Base-by-base conservation (phyloP, 2,797 vertebrate species). In the Acropternis orthonyx region DNA sequence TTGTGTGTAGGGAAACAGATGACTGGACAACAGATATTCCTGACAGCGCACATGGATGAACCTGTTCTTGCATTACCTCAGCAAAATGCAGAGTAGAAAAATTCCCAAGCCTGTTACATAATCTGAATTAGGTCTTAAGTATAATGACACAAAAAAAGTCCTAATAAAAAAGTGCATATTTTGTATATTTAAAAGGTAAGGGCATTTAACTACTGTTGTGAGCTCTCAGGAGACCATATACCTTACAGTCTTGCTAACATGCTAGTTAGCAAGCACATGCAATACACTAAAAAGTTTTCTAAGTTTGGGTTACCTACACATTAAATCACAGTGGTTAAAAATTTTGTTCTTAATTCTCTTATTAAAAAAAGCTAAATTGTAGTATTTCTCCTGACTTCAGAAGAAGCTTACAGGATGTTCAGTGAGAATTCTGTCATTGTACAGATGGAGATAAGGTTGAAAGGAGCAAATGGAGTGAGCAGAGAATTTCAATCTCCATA, bases 31-130 rank as follows among this genome's bases (percentile, higher is more conserved):
- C 1, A 23, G 27, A 13, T 36, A 52, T 61, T 89, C 52, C 36
- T 1, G 4, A 23, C 8, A 51, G 18, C 0, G 0, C 6, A 43
- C 5, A 3, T 23, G 32, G 14, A 32, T 54, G 20, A 67, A 76
- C 16, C 10, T 66, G 22, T 46, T 65, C 14, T 24, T 56, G 20
- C 8, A 18, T 48, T 19, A 34, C 27, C 39, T 82, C 55, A 17
- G 27, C 34, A 75, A 83, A 84, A 78, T 23, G 28, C 51, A 58
- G 14, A 54, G 14, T 2, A 67, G 24, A 72, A 73, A 73, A 28
- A 32, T 36, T 65, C 17, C 30, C 24, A 61, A 61, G 39, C 11
- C 37, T 26, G 7, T 56, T 68, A 49, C 4, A 66, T 66, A 72
- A 51, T 34, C 43, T 67, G 17, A 43, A 37, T 63, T 61, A 56